A percentile compares a stretch with the other conserved stretches of the same genome.
Evolutionary conservation across 2,113 vertebrate species (phyloP).

Genomic region (Galemys pyrenaicus): DNA sequence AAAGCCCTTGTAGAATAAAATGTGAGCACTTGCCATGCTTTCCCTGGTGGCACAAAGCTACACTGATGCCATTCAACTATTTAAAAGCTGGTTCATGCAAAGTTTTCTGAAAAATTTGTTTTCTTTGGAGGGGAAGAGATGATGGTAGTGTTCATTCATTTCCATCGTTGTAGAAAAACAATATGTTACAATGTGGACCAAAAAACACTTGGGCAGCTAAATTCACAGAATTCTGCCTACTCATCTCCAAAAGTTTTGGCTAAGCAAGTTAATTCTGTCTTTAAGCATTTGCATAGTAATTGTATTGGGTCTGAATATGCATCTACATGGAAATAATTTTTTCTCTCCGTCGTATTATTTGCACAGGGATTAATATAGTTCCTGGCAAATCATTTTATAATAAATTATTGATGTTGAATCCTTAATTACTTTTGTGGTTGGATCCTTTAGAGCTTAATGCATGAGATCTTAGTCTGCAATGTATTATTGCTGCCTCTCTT

Average conservation of each 20-base stretch:
- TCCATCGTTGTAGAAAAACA: slow-evolving; percentile 39
- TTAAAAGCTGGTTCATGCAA: slow-evolving; percentile 42
- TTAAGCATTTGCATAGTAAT: slow-evolving; percentile 59
- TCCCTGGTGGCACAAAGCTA: neutral
- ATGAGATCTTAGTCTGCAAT: neutral
- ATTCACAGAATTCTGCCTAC: slow-evolving; percentile 35
- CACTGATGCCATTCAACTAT: slow-evolving; percentile 29
- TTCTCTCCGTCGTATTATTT: slow-evolving; percentile 25
- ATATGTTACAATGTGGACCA: neutral
- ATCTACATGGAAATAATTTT: slow-evolving; percentile 17
- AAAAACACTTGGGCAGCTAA: slow-evolving; percentile 22
- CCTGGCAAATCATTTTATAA: slow-evolving; percentile 16
- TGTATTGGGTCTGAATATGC: slow-evolving; percentile 47
- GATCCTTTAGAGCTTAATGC: neutral
- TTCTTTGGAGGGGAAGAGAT: neutral
- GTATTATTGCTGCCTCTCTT: neutral
- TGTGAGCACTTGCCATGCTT: slow-evolving; percentile 58
- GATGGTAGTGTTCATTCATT: slow-evolving; percentile 28
- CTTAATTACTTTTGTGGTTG: slow-evolving; percentile 31
- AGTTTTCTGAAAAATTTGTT: slow-evolving; percentile 12
- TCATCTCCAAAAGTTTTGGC: slow-evolving; percentile 48
- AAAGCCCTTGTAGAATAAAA: slow-evolving; percentile 55
- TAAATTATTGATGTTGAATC: slow-evolving; percentile 27
- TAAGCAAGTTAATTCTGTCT: slow-evolving; percentile 65
- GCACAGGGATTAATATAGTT: slow-evolving; percentile 44